Conservation (phyloP, 2,113 vertebrate species). For the Seriola aureovittata region DNA sequence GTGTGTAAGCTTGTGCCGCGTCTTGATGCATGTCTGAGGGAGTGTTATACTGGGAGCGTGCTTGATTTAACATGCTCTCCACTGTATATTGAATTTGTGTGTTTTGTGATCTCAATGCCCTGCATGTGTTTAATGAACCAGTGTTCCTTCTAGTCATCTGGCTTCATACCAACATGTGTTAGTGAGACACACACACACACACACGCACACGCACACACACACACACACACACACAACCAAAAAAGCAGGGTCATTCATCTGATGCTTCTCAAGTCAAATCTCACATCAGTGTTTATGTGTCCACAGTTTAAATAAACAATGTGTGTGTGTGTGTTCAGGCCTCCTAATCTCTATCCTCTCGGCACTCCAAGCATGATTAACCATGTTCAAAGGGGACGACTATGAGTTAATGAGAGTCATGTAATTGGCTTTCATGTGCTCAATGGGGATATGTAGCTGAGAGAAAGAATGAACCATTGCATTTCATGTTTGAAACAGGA, state of each 20-base stretch:
- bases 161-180: slow-evolving; percentile 30
- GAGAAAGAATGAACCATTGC: slow-evolving; percentile 17
- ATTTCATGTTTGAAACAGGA: slow-evolving; percentile 32
- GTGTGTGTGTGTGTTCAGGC: slow-evolving; percentile 58
- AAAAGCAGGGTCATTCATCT: slow-evolving; percentile 14
- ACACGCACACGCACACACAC: slow-evolving; percentile 19
- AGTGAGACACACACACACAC: slow-evolving; percentile 24
- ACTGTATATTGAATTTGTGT: slow-evolving; percentile 46
- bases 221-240: slow-evolving; percentile 8
- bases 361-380: slow-evolving; percentile 66
- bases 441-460: slow-evolving; percentile 17
- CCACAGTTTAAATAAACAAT: slow-evolving; percentile 47
- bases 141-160: slow-evolving; percentile 52
- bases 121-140: slow-evolving; percentile 46
- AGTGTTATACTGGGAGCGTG: slow-evolving; percentile 30
- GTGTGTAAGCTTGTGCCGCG: slow-evolving; percentile 45
- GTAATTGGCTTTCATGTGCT: slow-evolving; percentile 67
- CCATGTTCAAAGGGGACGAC: slow-evolving; percentile 70
- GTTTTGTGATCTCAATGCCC: slow-evolving; percentile 48
- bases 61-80: slow-evolving; percentile 73
- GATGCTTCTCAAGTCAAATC: slow-evolving; percentile 32
- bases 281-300: slow-evolving; percentile 28
- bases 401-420: slow-evolving; percentile 66
- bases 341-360: slow-evolving; percentile 66
- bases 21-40: slow-evolving; percentile 45